Evolutionary conservation across 1,140 invertebrate species (phyloP).

Genomic region (Trachymyrmex cornetzi): DNA sequence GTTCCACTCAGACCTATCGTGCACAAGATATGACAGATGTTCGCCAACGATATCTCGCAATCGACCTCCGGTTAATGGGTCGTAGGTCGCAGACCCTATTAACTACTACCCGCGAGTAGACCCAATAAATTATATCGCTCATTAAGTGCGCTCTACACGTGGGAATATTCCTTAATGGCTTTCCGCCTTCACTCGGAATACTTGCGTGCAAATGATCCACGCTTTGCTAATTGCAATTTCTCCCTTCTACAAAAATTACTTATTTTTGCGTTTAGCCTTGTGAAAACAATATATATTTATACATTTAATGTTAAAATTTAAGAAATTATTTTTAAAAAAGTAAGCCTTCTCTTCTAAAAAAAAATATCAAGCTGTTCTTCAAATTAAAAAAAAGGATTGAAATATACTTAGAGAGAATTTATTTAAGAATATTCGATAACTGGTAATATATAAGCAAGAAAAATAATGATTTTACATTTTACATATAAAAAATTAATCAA

Average conservation of each 20-base stretch:
- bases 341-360: not conserved
- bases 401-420: not conserved
- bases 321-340: not conserved
- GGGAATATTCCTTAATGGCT: slow-evolving; percentile 79
- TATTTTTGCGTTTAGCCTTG: not conserved
- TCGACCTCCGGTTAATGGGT: slow-evolving; percentile 67
- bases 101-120: slow-evolving; percentile 74
- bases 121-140: slow-evolving; percentile 80
- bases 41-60: slow-evolving; percentile 62
- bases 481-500: not conserved
- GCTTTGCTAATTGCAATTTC: slow-evolving; percentile 72
- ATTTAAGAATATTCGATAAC: not conserved
- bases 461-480: slow-evolving; percentile 3
- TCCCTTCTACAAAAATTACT: slow-evolving; percentile 57
- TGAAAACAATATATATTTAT: not conserved
- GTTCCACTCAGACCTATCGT: not conserved
- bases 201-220: slow-evolving; percentile 63
- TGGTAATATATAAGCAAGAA: not conserved
- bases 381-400: not conserved
- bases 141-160: slow-evolving; percentile 74
- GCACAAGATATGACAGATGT: slow-evolving; percentile 47
- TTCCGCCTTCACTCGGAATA: slow-evolving; percentile 61
- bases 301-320: slow-evolving; percentile 9
- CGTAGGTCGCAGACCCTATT: slow-evolving; percentile 74
- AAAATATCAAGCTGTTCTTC: not conserved